Evolutionary conservation across 1,140 invertebrate species (phyloP), one percentile per base, ranked within the genome.

Genomic region (Drosophila mayri): DNA sequence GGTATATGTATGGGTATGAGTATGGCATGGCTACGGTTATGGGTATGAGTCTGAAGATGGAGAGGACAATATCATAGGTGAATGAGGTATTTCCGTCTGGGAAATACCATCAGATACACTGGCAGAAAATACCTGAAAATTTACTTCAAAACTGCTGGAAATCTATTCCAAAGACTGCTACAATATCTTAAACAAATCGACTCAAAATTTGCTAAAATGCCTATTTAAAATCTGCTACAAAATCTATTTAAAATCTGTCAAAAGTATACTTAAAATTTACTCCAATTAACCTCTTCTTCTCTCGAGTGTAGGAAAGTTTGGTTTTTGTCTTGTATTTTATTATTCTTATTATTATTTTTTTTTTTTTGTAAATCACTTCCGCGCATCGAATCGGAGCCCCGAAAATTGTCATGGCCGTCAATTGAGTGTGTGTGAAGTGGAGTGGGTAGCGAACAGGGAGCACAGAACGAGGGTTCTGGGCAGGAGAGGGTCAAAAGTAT

Each of bases 401-500:
- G 50, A 67, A 67, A 90, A 90, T 90, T 90, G 85, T 90, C 85
- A 90, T 90, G 85, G 85, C 81, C 85, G 81, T 90, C 81, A 90
- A 85, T 75, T 75, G 84, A 77, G 37, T 14, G 47, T 18, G 47
- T 18, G 28, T 30, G 25, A n/a, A 64, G 49, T 9, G 52, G 37
- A 64, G 32, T 38, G 43, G n/a, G 16, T 11, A 28, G 28, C 28
- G 32, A 18, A 12, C 16, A 22, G 44, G 12, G 44, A 28, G 14
- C 12, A 46, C 12, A 12, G 3, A 40, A 50, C n/a, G 8, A 55
- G 22, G 22, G 59, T 41, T 47, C 47, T 47, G 0, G 47, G 14
- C 35, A 47, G 41, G 41, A 61, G 58, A 66, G 57, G 47, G 64
- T 76, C 72, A 76, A 79, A 80, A 72, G 58, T 55, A 38, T 38